Percentiles rank a stretch among this genome's conserved stretches.
Evolutionary conservation across 2,888 invertebrate species (phyloP).

Genomic region (Silvanus unidentatus): DNA sequence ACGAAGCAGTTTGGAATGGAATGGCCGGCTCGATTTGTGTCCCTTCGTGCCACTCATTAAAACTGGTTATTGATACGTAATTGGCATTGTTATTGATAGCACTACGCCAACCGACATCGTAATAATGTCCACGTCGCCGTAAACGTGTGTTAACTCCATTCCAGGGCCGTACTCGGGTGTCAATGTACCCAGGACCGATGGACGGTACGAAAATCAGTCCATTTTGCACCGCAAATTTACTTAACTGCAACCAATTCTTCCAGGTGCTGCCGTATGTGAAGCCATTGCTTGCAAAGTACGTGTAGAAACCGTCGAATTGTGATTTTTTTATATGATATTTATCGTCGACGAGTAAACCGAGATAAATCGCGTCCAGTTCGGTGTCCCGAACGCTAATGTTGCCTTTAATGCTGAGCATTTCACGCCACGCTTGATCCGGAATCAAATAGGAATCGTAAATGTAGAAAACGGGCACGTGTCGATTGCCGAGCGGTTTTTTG

Average conservation of each 20-base stretch:
- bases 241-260: constrained; percentile 47
- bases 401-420: constrained; percentile 42
- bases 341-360: constrained; percentile 53
- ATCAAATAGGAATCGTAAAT: constrained; percentile 58
- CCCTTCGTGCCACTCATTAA: constrained; percentile 72
- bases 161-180: constrained; percentile 57
- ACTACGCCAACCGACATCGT: constrained; percentile 56
- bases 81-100: constrained; percentile 53
- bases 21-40: constrained; percentile 67
- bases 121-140: constrained; percentile 56
- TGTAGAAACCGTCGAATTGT: constrained; percentile 56
- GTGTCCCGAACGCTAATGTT: constrained; percentile 50
- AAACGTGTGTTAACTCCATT: constrained; percentile 50
- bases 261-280: constrained; percentile 57
- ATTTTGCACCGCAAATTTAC: constrained; percentile 54
- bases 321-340: constrained; percentile 51
- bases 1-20: constrained; percentile 37
- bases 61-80: constrained; percentile 62
- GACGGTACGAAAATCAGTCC: constrained; percentile 61
- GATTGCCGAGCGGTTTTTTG: constrained; percentile 31
- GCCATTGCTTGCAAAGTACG: constrained; percentile 57
- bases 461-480: constrained; percentile 52
- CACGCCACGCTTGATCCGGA: constrained; percentile 50
- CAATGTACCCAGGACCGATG: constrained; percentile 65
- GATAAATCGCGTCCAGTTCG: constrained; percentile 51